A percentile compares a stretch with the other conserved stretches of the same genome.
phyloP scores from a whole-genome alignment of 2,797 vertebrate species.

The Onychomys torridus region DNA sequence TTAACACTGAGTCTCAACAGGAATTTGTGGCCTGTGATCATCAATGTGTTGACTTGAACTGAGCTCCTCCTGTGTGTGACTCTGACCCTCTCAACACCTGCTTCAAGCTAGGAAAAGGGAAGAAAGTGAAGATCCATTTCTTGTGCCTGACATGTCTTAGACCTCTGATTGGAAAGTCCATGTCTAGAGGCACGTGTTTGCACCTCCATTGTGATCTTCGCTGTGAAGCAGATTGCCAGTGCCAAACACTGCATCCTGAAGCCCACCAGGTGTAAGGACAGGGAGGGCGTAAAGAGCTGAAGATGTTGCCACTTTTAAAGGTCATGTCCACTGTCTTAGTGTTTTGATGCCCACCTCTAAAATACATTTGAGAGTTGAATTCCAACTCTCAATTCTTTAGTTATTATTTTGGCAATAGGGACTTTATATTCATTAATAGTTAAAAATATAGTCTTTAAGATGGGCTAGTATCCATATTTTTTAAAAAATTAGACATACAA shows the following conservation, averaged over 20 bases:
- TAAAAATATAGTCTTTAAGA: conserved; percentile 2
- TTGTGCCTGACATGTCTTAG: not conserved
- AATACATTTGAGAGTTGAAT: not conserved
- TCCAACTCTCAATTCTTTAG: not conserved
- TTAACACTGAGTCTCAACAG: not conserved
- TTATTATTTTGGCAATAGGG: conserved; percentile 35
- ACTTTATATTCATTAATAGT: conserved; percentile 4
- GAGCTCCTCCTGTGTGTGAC: not conserved
- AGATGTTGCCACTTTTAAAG: not conserved
- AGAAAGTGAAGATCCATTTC: not conserved
- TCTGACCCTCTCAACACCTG: not conserved
- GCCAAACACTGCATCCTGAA: not conserved
- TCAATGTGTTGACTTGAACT: not conserved
- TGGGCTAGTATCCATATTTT: not conserved
- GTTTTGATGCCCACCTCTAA: not conserved
- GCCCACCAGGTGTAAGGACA: not conserved
- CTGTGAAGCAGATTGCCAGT: not conserved
- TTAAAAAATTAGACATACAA: not conserved
- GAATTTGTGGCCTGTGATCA: not conserved
- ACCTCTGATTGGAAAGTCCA: not conserved
- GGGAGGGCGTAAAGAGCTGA: not conserved
- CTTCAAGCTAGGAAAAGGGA: not conserved
- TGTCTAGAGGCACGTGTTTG: not conserved
- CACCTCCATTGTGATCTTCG: not conserved
- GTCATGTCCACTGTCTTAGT: not conserved